These are phyloP conservation scores for Delichon dasypus DNA, from an alignment of 2,797 vertebrate species.

Conservation along the genomic window DNA sequence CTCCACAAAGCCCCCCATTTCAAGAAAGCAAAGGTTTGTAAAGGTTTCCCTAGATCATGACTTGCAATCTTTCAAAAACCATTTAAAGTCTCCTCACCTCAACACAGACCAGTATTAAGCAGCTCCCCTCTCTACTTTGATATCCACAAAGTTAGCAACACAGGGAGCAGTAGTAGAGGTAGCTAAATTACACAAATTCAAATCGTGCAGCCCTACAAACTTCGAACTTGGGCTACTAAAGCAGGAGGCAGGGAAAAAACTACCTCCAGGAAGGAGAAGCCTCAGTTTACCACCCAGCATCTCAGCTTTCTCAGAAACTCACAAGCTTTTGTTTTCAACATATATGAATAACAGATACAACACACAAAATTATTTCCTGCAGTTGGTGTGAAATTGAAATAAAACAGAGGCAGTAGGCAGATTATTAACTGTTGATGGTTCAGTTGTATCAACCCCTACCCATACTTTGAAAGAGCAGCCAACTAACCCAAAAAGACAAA, in stretches of 20 bases:
- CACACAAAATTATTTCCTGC: background rate
- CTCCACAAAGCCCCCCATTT: background rate
- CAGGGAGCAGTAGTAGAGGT: background rate
- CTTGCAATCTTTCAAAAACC: background rate
- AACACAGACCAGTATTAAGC: background rate
- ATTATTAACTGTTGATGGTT: background rate
- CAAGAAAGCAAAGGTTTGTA: background rate
- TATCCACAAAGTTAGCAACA: background rate
- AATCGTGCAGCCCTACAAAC: background rate
- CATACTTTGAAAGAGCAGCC: background rate
- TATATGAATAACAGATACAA: background rate
- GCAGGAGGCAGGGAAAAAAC: background rate
- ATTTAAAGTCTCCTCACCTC: background rate
- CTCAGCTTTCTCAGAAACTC: background rate
- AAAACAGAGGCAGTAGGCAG: background rate
- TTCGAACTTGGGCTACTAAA: background rate
- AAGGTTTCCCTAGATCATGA: background rate
- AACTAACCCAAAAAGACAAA: background rate
- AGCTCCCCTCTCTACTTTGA: background rate
- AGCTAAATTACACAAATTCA: background rate
- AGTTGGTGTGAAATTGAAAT: background rate
- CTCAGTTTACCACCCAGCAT: background rate
- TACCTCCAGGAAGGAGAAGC: background rate
- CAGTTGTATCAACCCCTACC: background rate
- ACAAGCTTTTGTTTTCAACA: background rate